phyloP scores from a whole-genome alignment of 2,888 invertebrate species.

The Folsomia candida region DNA sequence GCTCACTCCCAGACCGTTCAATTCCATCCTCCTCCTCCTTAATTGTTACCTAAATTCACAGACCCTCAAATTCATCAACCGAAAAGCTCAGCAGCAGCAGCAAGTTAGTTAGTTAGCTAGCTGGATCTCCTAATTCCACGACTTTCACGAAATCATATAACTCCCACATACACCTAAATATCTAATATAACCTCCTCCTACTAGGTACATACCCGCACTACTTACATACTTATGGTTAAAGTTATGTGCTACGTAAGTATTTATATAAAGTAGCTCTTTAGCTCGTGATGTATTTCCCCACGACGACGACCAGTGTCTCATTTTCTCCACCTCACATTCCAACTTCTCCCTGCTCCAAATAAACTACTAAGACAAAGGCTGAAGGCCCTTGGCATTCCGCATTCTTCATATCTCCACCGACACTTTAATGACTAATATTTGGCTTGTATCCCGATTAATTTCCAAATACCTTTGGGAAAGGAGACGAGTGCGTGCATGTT shows the following conservation, averaged over 20 bases:
- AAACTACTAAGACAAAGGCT: neutral
- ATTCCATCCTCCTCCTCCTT: neutral
- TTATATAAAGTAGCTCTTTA: too few species aligned
- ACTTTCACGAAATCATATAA: neutral
- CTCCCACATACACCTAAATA: too few species aligned
- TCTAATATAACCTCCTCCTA: too few species aligned
- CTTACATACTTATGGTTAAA: too few species aligned
- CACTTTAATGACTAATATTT: neutral
- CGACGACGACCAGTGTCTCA: too few species aligned
- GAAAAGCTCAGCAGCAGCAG: neutral
- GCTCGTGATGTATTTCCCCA: too few species aligned
- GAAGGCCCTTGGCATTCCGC: neutral
- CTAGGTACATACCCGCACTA: too few species aligned
- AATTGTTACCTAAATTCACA: neutral
- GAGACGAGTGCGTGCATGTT: neutral
- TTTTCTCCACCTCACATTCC: too few species aligned
- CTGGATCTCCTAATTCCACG: neutral
- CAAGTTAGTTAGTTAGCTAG: neutral
- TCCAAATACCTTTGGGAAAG: neutral
- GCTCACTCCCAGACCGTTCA: constrained; percentile 34
- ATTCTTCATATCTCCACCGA: neutral
- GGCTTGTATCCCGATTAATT: neutral
- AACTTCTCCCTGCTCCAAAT: neutral
- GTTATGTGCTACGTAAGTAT: too few species aligned
- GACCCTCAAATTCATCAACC: neutral